Evolutionary conservation across 2,113 vertebrate genomes (phyloP).

Genomic region (Recurvirostra avosetta): DNA sequence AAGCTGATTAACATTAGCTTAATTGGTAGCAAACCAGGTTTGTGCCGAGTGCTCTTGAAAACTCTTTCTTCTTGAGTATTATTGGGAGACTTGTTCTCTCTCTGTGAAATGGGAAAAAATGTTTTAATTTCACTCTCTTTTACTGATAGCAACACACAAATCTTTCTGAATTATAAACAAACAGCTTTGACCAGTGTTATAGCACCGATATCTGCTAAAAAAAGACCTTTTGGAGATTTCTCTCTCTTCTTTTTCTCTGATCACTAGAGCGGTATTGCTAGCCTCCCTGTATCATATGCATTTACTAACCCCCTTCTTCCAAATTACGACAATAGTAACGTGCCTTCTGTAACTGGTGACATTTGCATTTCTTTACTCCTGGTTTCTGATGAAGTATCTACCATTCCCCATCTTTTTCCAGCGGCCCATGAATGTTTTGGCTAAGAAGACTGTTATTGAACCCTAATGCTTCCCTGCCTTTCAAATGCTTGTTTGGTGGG

Average conservation of each 20-base stretch:
- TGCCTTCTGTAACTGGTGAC: not conserved
- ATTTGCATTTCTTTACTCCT: not conserved
- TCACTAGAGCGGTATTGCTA: not conserved
- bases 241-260: not conserved
- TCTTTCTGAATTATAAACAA: not conserved
- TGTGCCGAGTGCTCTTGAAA: not conserved
- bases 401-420: not conserved
- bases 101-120: not conserved
- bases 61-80: not conserved
- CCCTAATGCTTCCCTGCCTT: not conserved
- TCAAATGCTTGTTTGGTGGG: not conserved
- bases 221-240: not conserved
- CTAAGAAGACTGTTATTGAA: not conserved
- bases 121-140: not conserved
- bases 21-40: not conserved
- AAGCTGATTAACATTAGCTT: constrained; percentile 1
- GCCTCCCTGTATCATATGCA: not conserved
- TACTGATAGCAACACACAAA: not conserved
- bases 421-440: not conserved
- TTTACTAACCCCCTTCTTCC: not conserved
- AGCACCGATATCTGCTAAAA: not conserved
- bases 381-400: not conserved
- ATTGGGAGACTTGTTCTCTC: not conserved
- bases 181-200: not conserved
- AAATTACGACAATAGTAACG: not conserved